Evolutionary conservation across 2,888 invertebrate genomes (phyloP).

Genomic region (Drosophila mulleri): DNA sequence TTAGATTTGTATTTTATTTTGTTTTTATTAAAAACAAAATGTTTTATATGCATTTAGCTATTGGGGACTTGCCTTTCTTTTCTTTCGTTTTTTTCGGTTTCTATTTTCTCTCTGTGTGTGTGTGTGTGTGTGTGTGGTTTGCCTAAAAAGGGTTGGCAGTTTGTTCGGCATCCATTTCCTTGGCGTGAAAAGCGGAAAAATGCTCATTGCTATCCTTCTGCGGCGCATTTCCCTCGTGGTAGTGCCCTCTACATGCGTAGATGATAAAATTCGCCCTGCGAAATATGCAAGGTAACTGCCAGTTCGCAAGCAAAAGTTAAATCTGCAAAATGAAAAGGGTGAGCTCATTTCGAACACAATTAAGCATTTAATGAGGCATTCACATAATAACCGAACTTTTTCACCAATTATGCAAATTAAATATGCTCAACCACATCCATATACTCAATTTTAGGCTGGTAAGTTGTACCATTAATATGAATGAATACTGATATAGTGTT

Average conservation of each 20-base stretch:
- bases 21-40: constrained; percentile 75
- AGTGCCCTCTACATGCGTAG: constrained; percentile 28
- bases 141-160: constrained; percentile 28
- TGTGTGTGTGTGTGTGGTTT: constrained; percentile 9
- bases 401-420: constrained; percentile 11
- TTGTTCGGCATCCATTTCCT: constrained; percentile 41
- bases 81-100: background rate
- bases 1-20: constrained; percentile 40
- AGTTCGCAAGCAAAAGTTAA: background rate
- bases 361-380: constrained; percentile 43
- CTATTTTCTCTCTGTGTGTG: background rate
- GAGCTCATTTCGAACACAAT: constrained; percentile 42
- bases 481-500: too few species aligned
- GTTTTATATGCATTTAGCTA: constrained; percentile 62
- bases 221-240: constrained; percentile 34
- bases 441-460: background rate
- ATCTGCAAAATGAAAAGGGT: background rate
- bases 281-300: constrained; percentile 37
- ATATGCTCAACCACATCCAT: background rate
- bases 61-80: constrained; percentile 51
- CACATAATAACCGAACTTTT: constrained; percentile 19
- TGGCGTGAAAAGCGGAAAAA: constrained; percentile 28
- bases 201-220: constrained; percentile 41
- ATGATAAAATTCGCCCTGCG: constrained; percentile 16
- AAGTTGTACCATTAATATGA: too few species aligned